Conservation (phyloP, 2,888 invertebrate species). For the Protonemura montana region DNA sequence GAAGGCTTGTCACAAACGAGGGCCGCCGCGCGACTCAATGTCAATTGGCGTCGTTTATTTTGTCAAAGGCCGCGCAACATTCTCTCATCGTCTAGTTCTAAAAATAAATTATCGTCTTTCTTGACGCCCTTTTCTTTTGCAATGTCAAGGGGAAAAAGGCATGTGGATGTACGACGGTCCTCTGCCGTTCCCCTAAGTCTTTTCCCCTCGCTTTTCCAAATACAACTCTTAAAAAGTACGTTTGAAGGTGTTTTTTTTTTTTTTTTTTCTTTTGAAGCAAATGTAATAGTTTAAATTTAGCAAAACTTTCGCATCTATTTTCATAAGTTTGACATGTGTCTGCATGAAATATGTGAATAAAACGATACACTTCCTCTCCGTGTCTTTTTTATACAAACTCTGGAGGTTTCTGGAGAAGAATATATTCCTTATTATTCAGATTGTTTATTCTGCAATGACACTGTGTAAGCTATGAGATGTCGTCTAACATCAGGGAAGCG, state of each 20-base stretch:
- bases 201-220: no score
- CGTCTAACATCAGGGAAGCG: background rate
- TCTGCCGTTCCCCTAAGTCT: background rate
- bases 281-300: conserved; percentile 7
- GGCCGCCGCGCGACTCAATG: background rate
- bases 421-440: background rate
- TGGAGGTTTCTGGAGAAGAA: background rate
- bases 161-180: background rate
- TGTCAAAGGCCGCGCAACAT: background rate
- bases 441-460: background rate
- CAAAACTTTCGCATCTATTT: background rate
- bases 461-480: background rate
- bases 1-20: background rate
- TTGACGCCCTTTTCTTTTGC: background rate
- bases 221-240: background rate
- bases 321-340: conserved; percentile 1
- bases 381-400: background rate
- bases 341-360: background rate
- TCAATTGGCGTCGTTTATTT: background rate
- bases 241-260: background rate
- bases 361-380: background rate
- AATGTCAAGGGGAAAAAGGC: background rate
- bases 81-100: background rate
- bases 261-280: background rate
- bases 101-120: background rate